Evolutionary conservation across 2,797 vertebrate genomes (phyloP), one percentile per base, ranked within the genome.

Genomic region (Antennarius maculatus): DNA sequence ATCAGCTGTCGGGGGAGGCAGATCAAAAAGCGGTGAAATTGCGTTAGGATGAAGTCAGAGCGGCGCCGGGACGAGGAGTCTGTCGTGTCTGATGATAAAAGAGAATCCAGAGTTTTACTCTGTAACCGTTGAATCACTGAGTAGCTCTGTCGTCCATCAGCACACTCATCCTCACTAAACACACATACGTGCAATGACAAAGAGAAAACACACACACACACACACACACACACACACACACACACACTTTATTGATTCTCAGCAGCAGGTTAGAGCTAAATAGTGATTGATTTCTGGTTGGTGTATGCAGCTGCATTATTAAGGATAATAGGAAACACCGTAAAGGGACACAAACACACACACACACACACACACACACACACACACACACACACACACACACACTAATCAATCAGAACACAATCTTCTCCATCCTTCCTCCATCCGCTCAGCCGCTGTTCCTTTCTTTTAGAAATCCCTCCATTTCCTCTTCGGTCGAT

Each of bases 31-130:
- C 76, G 66, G 4, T 13, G 67, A 80, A 83, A 87, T 83, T 87
- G 61, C 72, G 77, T 84, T 75, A 69, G 79, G 87, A 85, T 85
- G 71, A 81, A 86, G 73, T 72, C 76, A 57, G 61, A 81, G 66
- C 80, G 39, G 66, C 66, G 23, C 60, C 47, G n/a, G 13, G 61
- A 81, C 73, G 62, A 82, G 76, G 76, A 88, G 67, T 76, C 77
- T 84, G 83, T 75, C 81, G 79, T 83, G 81, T 79, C 45, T 54
- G 66, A 71, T 81, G 77, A 89, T 84, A 81, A 88, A 88, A 85
- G 76, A 27, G 77, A 88, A 86, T 86, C 13, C 6, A 61, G 71
- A 69, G 55, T 75, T 80, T 62, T 27, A 52, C 47, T 71, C 61
- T 54, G 60, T 47, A 66, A 65, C 65, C 56, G 53, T 76, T 51